phyloP scores from a whole-genome alignment of 2,113 vertebrate species.

The Shinisaurus crocodilurus region DNA sequence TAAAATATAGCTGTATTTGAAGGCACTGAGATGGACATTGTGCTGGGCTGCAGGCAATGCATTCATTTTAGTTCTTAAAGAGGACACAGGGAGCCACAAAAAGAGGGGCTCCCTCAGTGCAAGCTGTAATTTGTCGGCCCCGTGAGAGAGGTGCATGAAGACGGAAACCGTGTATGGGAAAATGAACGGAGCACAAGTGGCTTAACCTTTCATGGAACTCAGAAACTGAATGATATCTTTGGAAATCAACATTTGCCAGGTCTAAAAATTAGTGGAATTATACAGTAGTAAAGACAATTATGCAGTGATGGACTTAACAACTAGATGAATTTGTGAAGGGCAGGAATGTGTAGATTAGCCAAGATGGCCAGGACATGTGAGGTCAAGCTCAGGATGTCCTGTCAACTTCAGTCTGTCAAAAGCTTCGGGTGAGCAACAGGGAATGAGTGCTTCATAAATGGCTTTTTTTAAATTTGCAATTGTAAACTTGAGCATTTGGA shows the following conservation, averaged over 20 bases:
- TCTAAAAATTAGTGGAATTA: background rate
- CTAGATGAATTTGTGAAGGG: background rate
- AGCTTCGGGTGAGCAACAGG: background rate
- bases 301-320: background rate
- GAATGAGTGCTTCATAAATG: background rate
- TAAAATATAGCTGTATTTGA: background rate
- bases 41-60: background rate
- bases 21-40: slow-evolving; percentile 2
- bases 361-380: background rate
- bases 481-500: background rate
- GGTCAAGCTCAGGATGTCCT: background rate
- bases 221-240: background rate
- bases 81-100: background rate
- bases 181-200: background rate
- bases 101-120: background rate
- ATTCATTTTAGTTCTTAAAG: background rate
- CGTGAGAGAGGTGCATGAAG: background rate
- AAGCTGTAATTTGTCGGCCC: background rate
- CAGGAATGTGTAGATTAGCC: background rate
- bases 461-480: background rate
- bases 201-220: background rate
- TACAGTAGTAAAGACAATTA: background rate
- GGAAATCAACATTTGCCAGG: background rate
- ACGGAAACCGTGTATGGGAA: background rate
- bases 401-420: background rate